Percentiles rank a stretch among this genome's conserved stretches.
Conservation (phyloP, 2,797 vertebrate species). For the Cirrhinus mrigala region DNA sequence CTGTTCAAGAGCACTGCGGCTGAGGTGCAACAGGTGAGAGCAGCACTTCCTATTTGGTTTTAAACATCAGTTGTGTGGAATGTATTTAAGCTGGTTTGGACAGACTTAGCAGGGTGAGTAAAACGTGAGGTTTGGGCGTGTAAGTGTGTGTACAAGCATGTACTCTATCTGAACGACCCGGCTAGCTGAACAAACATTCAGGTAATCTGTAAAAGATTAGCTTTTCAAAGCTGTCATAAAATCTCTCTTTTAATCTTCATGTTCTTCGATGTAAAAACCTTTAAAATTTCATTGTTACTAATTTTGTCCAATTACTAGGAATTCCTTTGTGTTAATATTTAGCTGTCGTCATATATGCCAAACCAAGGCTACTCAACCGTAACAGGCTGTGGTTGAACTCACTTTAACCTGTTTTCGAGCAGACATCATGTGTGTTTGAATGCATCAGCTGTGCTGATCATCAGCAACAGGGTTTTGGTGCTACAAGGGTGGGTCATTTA, state of each 20-base stretch:
- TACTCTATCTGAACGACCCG: neutral
- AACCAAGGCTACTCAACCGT: neutral
- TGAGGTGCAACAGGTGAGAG: conserved; percentile 93
- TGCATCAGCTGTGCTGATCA: neutral
- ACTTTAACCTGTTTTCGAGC: neutral
- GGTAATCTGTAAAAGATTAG: conserved; percentile 55
- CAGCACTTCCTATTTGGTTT: neutral
- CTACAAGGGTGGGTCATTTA: neutral
- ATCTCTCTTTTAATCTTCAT: conserved; percentile 24
- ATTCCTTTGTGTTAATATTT: conserved; percentile 30
- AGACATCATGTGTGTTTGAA: neutral
- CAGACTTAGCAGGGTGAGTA: neutral
- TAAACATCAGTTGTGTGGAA: neutral
- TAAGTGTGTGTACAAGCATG: conserved; percentile 23
- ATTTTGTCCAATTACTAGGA: conserved; percentile 25
- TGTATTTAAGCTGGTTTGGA: neutral
- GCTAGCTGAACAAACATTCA: conserved; percentile 49
- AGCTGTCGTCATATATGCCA: neutral
- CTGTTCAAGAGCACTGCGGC: conserved; percentile 97
- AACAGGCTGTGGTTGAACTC: neutral
- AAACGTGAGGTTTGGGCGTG: conserved; percentile 8
- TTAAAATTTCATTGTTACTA: neutral
- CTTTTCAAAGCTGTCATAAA: conserved; percentile 64
- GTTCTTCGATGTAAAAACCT: neutral
- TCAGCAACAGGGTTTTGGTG: neutral